phyloP scores from a whole-genome alignment of 2,797 vertebrate genomes.

The Microchirus variegatus region DNA sequence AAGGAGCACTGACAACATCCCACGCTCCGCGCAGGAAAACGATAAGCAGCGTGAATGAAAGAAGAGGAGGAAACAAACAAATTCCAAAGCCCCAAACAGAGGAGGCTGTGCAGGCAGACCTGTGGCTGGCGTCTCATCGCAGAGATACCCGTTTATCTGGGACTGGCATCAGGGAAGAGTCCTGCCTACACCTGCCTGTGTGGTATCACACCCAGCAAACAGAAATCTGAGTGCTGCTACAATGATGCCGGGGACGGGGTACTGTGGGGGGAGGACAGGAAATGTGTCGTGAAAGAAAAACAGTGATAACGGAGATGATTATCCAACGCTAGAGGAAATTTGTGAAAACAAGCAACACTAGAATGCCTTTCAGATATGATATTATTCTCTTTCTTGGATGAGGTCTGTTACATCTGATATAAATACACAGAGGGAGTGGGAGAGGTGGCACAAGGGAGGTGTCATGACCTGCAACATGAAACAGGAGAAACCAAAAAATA shows the following conservation, averaged over 20 bases:
- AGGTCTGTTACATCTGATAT: constrained; percentile 19
- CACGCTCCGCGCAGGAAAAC: constrained; percentile 25
- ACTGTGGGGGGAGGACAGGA: constrained; percentile 43
- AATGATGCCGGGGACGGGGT: constrained; percentile 14
- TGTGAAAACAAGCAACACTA: constrained; percentile 48
- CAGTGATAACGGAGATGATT: constrained; percentile 48
- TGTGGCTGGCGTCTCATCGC: constrained; percentile 59
- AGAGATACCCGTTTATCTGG: constrained; percentile 65
- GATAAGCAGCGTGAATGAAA: constrained; percentile 69
- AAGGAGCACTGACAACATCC: constrained; percentile 47
- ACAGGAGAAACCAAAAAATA: too few species aligned
- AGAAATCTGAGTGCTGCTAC: constrained; percentile 45
- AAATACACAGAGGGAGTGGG: constrained; percentile 7
- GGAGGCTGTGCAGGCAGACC: constrained; percentile 46
- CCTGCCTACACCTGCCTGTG: constrained; percentile 68
- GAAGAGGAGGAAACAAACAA: constrained; percentile 68
- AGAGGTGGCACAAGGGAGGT: not conserved
- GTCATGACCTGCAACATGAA: not conserved
- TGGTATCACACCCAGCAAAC: constrained; percentile 40
- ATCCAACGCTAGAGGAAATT: constrained; percentile 36
- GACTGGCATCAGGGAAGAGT: constrained; percentile 66
- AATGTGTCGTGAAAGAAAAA: constrained; percentile 59
- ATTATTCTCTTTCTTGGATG: constrained; percentile 24
- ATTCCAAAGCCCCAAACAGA: constrained; percentile 63
- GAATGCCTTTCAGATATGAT: constrained; percentile 44